Conservation (phyloP, 2,113 vertebrate genomes). For the Setophaga coronata region DNA sequence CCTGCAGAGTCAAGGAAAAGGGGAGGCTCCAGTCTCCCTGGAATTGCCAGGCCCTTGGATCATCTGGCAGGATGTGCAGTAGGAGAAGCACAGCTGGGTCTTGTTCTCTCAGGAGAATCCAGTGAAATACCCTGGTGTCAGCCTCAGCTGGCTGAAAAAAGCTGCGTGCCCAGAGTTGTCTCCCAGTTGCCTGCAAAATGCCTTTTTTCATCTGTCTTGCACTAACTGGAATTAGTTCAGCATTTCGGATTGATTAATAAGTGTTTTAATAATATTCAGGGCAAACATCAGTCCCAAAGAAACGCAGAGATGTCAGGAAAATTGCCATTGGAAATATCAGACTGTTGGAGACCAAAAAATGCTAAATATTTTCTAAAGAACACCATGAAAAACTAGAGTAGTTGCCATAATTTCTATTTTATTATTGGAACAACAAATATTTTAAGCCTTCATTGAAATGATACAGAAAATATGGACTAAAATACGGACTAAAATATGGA, state of each 20-base stretch:
- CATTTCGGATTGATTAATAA: not conserved
- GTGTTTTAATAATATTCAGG: not conserved
- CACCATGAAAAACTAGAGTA: not conserved
- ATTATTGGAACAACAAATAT: not conserved
- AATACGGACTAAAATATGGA: not conserved
- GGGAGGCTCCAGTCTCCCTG: not conserved
- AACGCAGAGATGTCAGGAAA: not conserved
- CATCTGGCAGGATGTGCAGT: slow-evolving; percentile 20
- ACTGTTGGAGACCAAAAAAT: not conserved
- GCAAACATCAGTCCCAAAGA: not conserved
- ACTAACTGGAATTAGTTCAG: slow-evolving; percentile 22
- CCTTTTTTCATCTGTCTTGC: not conserved
- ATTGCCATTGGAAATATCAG: not conserved
- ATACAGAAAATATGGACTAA: not conserved
- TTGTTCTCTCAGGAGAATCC: slow-evolving; percentile 42
- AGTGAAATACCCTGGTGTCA: slow-evolving; percentile 33
- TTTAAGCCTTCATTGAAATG: not conserved
- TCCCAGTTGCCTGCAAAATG: slow-evolving; percentile 28
- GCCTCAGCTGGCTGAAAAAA: slow-evolving; percentile 50
- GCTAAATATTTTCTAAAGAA: not conserved
- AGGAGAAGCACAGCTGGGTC: slow-evolving; percentile 47
- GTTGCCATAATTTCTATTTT: not conserved
- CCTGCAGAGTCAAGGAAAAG: not conserved
- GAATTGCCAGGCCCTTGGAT: slow-evolving; percentile 5
- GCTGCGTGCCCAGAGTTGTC: not conserved